Evolutionary conservation across 1,140 invertebrate species (phyloP), one percentile per base, ranked within the genome.

Genomic region (Sinella curviseta): DNA sequence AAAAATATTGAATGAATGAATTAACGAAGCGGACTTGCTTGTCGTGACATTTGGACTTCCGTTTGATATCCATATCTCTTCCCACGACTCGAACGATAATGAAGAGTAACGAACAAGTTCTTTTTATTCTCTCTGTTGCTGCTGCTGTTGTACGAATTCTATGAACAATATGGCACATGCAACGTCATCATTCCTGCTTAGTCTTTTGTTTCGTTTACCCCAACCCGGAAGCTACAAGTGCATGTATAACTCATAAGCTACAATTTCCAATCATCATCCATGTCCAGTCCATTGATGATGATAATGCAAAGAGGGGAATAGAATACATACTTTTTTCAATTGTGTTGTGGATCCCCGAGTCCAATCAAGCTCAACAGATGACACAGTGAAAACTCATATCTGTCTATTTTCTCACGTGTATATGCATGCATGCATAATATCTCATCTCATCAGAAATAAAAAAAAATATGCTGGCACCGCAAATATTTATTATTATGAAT

Each of bases 121-220:
- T n/a, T n/a, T n/a, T n/a, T n/a, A n/a, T n/a, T n/a, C n/a, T n/a
- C n/a, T n/a, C n/a, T n/a, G n/a, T n/a, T n/a, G n/a, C n/a, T n/a
- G n/a, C n/a, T n/a, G n/a, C n/a, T n/a, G n/a, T n/a, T n/a, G n/a
- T n/a, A n/a, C n/a, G n/a, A n/a, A n/a, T n/a, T 33, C 31, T 30
- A 70, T 33, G 65, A 70, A 70, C 65, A 70, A 70, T 70, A 70
- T 70, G 30, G 30, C 65, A 70, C 65, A 70, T 70, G 65, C 65
- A 70, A 70, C 65, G 65, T 70, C 65, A 70, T 70, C 31, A 70
- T 3, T 31, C 14, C 14, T 60, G 30, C 1, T 70, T 70, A 8
- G 2, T 31, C 24, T 70, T 30, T 8, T 31, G 14, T 70, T 70
- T 24, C 12, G 31, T 70, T 4, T 70, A 4, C 65, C 26, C 1